phyloP scores from a whole-genome alignment of 2,888 invertebrate species.

The Anoplius nigerrimus region DNA sequence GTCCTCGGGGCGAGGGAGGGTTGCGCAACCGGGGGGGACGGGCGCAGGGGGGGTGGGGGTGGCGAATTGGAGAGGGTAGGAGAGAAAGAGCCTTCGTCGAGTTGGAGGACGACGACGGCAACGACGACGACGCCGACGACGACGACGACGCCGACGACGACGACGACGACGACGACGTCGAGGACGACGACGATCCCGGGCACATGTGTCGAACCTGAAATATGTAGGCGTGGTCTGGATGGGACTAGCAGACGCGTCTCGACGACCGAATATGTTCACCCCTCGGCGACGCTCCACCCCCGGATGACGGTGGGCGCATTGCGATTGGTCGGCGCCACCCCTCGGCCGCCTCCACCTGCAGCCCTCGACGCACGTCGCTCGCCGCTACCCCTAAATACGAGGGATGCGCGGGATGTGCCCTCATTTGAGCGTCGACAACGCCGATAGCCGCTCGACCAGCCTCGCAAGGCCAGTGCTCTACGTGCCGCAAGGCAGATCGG shows the following conservation, averaged over 20 bases:
- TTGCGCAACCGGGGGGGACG: neutral
- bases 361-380: slow-evolving; percentile 40
- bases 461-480: slow-evolving; percentile 15
- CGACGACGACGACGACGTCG: slow-evolving; percentile 33
- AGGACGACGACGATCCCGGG: slow-evolving; percentile 53
- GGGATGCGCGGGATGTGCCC: slow-evolving; percentile 64
- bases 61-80: neutral
- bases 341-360: slow-evolving; percentile 71
- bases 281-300: slow-evolving; percentile 69
- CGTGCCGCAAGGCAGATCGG: slow-evolving; percentile 27
- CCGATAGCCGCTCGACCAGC: slow-evolving; percentile 34
- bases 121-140: slow-evolving; percentile 35
- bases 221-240: slow-evolving; percentile 74
- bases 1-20: too few species aligned
- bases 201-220: slow-evolving; percentile 75
- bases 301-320: slow-evolving; percentile 60
- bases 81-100: slow-evolving; percentile 32
- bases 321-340: slow-evolving; percentile 70
- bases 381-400: slow-evolving; percentile 71
- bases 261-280: slow-evolving; percentile 74
- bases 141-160: slow-evolving; percentile 45
- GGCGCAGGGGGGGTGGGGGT: neutral
- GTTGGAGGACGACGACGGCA: slow-evolving; percentile 35
- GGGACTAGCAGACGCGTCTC: slow-evolving; percentile 72
- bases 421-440: slow-evolving; percentile 71